Evolutionary conservation across 2,113 vertebrate genomes (phyloP).

Genomic region (Oceanodroma tethys): DNA sequence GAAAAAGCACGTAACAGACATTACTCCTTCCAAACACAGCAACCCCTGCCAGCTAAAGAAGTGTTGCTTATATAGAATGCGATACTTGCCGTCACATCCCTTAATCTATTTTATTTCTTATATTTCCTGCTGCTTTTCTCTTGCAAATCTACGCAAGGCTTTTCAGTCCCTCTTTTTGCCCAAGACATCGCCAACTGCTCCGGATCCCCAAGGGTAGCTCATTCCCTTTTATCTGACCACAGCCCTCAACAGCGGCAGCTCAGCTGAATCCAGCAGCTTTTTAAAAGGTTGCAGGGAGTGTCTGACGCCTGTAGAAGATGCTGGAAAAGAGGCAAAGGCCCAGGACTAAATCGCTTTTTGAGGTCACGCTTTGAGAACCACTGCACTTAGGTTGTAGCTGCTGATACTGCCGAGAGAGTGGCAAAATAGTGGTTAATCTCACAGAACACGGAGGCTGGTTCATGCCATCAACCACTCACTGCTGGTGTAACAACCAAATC

Average conservation of each 20-base stretch:
- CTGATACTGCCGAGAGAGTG: slow-evolving; percentile 46
- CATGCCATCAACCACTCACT: slow-evolving; percentile 48
- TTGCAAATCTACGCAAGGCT: background rate
- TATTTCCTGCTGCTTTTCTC: background rate
- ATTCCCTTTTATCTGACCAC: background rate
- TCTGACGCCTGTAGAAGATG: background rate
- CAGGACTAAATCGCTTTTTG: background rate
- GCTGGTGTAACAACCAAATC: background rate
- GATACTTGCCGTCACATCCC: background rate
- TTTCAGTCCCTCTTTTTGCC: background rate
- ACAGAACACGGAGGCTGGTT: background rate
- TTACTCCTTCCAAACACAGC: background rate
- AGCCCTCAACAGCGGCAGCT: background rate
- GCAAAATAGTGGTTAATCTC: slow-evolving; percentile 58
- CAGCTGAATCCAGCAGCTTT: background rate
- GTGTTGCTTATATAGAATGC: accelerated
- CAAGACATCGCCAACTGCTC: background rate
- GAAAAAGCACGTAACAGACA: background rate
- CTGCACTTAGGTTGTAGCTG: slow-evolving; percentile 47
- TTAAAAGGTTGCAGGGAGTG: background rate
- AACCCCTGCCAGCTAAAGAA: background rate
- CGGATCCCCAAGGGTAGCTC: background rate
- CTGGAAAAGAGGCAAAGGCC: background rate
- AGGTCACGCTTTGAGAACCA: slow-evolving; percentile 37
- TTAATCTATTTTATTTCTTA: background rate